phyloP scores from a whole-genome alignment of 1,140 invertebrate genomes.

The Latrodectus geometricus region DNA sequence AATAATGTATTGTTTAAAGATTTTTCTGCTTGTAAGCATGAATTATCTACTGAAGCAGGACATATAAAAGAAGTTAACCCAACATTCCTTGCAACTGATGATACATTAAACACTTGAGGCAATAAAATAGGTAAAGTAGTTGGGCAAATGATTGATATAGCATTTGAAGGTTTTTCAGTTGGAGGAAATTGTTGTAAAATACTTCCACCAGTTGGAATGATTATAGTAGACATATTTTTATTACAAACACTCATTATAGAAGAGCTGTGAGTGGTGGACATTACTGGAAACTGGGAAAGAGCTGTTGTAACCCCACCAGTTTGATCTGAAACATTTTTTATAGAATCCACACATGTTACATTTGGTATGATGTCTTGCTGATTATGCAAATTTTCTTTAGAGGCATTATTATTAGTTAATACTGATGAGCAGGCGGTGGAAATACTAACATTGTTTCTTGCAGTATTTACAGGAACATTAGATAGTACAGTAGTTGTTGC shows the following conservation, averaged over 20 bases:
- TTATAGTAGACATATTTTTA: slow-evolving; percentile 51
- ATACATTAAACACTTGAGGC: slow-evolving; percentile 52
- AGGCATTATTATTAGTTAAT: not conserved
- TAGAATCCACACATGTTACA: slow-evolving; percentile 10
- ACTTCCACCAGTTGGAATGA: slow-evolving; percentile 48
- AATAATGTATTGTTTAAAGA: slow-evolving; percentile 35
- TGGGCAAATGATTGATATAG: slow-evolving; percentile 54
- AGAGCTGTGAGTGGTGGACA: slow-evolving; percentile 62
- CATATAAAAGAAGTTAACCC: slow-evolving; percentile 16
- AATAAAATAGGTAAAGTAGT: slow-evolving; percentile 44
- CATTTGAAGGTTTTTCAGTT: slow-evolving; percentile 36
- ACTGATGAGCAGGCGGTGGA: not conserved
- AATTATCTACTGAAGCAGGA: slow-evolving; percentile 22
- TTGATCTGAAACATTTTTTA: slow-evolving; percentile 11
- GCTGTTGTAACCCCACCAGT: slow-evolving; percentile 62
- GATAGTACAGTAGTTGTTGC: not conserved
- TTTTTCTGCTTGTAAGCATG: slow-evolving; percentile 34
- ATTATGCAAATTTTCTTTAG: not conserved
- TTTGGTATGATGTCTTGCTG: slow-evolving; percentile 21
- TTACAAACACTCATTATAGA: slow-evolving; percentile 37
- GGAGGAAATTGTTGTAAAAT: slow-evolving; percentile 43
- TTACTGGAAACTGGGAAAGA: slow-evolving; percentile 61
- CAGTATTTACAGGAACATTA: not conserved
- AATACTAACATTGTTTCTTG: not conserved
- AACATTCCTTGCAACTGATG: slow-evolving; percentile 45